Evolutionary conservation across 2,797 vertebrate species (phyloP).

Genomic region (Pangasius mekongensis): DNA sequence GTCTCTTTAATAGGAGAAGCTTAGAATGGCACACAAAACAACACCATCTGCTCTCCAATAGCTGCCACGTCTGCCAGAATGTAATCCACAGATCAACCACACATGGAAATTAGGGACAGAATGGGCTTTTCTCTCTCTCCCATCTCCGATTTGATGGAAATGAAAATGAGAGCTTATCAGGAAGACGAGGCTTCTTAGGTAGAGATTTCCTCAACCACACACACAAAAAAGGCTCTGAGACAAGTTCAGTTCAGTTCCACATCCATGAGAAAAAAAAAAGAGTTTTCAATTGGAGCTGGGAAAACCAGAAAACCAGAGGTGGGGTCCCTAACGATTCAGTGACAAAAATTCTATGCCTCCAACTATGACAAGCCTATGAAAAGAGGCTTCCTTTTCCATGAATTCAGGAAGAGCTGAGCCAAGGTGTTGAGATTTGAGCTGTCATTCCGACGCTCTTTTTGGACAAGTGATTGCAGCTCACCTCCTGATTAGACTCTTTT

Average conservation of each 20-base stretch:
- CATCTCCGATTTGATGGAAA: conserved; percentile 51
- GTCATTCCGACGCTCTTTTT: conserved; percentile 27
- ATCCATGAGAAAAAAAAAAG: conserved; percentile 18
- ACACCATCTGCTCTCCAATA: conserved; percentile 60
- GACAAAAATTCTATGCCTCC: conserved; percentile 23
- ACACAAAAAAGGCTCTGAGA: conserved; percentile 9
- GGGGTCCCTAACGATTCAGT: conserved; percentile 16
- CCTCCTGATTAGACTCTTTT: conserved; percentile 47
- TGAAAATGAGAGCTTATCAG: conserved; percentile 58
- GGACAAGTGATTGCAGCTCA: conserved; percentile 37
- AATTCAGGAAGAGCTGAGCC: conserved; percentile 17
- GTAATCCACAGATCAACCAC: conserved; percentile 63
- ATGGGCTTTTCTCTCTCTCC: conserved; percentile 46
- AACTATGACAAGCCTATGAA: conserved; percentile 52
- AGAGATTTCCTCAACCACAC: conserved; percentile 30
- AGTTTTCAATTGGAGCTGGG: conserved; percentile 41
- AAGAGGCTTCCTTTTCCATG: conserved; percentile 43
- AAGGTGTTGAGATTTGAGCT: conserved; percentile 36
- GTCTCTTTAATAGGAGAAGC: conserved; percentile 60
- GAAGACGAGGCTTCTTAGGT: conserved; percentile 33
- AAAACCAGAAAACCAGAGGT: conserved; percentile 16
- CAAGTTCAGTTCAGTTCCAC: conserved; percentile 43
- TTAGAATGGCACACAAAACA: conserved; percentile 60
- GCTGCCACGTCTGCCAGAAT: conserved; percentile 43
- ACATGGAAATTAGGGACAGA: conserved; percentile 62